phyloP scores from a whole-genome alignment of 2,797 vertebrate species.

The Bradypodion ventrale region DNA sequence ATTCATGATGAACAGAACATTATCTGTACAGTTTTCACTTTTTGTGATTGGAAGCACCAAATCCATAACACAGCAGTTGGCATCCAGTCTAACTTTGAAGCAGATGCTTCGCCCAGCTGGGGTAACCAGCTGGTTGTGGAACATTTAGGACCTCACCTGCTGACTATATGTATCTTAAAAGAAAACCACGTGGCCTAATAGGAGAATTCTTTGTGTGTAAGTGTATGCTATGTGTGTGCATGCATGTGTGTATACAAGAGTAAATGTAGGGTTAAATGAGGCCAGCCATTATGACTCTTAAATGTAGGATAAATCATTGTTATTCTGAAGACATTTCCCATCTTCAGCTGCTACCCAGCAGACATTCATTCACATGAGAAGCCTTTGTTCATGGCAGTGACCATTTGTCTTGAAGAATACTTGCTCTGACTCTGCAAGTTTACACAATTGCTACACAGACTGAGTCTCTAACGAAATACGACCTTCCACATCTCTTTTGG shows the following conservation, averaged over 20 bases:
- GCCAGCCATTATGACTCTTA: not conserved
- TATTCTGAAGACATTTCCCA: not conserved
- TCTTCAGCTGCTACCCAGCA: slow-evolving; percentile 1
- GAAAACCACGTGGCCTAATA: not conserved
- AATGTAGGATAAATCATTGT: slow-evolving; percentile 1
- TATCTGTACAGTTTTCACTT: not conserved
- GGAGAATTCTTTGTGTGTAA: not conserved
- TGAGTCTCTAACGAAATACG: slow-evolving; percentile 21
- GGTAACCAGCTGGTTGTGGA: not conserved
- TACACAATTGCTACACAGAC: not conserved
- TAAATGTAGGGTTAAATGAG: slow-evolving; percentile 5
- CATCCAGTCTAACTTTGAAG: not conserved
- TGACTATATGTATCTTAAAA: not conserved
- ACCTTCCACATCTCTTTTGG: slow-evolving; percentile 1
- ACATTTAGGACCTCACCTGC: not conserved
- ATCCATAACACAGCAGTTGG: not conserved
- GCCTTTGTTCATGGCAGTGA: slow-evolving; percentile 28
- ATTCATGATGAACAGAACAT: not conserved
- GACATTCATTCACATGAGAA: slow-evolving; percentile 10
- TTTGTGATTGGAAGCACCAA: not conserved
- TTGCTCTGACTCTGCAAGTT: not conserved
- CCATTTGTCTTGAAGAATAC: slow-evolving; percentile 17
- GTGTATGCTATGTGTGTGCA: not conserved
- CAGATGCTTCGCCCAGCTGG: rapidly evolving
- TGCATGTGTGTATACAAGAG: not conserved